These are phyloP conservation scores for Brachionichthys hirsutus DNA, from an alignment of 2,113 vertebrate species.

Conservation along the genomic window DNA sequence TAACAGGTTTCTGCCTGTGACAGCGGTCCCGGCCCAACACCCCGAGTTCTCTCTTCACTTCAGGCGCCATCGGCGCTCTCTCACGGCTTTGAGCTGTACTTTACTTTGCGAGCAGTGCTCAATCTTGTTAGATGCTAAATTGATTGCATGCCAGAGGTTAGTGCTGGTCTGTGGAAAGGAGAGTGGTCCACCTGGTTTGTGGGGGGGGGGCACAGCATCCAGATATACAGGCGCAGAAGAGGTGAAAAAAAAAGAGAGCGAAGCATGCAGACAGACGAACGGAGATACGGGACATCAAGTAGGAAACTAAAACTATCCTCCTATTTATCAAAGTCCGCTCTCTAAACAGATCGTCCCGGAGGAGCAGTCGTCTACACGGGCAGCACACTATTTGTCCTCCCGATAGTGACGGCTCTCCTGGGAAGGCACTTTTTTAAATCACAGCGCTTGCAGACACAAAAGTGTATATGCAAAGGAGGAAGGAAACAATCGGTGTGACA, in stretches of 20 bases:
- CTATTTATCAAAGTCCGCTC: constrained; percentile 54
- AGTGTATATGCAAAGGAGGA: constrained; percentile 23
- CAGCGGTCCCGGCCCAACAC: constrained; percentile 40
- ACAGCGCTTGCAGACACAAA: constrained; percentile 30
- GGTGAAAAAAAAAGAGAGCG: not conserved
- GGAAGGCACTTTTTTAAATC: constrained; percentile 50
- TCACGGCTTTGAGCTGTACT: constrained; percentile 25
- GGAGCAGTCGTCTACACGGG: constrained; percentile 42
- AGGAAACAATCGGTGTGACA: constrained; percentile 8
- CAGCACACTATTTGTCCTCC: constrained; percentile 61
- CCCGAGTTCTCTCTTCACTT: constrained; percentile 31
- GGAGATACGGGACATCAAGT: constrained; percentile 26
- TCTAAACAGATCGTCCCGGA: constrained; percentile 52
- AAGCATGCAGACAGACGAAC: not conserved
- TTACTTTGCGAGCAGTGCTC: constrained; percentile 33
- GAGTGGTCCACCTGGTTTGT: constrained; percentile 29
- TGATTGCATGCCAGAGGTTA: constrained; percentile 67
- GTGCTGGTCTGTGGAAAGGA: constrained; percentile 15
- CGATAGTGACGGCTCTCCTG: constrained; percentile 55
- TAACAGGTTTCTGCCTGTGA: constrained; percentile 57
- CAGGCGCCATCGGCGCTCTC: constrained; percentile 19
- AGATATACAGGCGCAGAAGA: constrained; percentile 3
- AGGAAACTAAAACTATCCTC: constrained; percentile 27
- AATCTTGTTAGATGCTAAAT: constrained; percentile 61
- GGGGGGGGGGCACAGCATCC: not conserved